phyloP scores from a whole-genome alignment of 1,140 invertebrate genomes.

The Listronotus oregonensis region DNA sequence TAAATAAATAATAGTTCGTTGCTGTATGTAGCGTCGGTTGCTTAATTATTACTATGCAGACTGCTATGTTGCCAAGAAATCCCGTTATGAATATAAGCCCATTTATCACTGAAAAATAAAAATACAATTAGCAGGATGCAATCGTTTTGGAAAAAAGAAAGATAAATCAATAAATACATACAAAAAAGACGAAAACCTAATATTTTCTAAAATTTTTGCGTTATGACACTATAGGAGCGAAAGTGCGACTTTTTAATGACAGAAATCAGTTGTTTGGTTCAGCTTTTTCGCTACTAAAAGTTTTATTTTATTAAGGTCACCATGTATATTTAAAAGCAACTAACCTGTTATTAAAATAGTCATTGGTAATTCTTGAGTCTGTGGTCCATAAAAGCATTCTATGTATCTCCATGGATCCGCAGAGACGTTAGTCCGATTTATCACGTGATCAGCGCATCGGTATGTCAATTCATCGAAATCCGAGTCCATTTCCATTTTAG shows the following conservation, averaged over 20 bases:
- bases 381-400: constrained; percentile 36
- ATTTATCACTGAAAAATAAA: constrained; percentile 71
- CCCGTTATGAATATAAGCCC: constrained; percentile 82
- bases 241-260: too few relatives aligned
- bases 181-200: too few relatives aligned
- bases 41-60: constrained; percentile 86
- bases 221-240: too few relatives aligned
- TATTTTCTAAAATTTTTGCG: too few relatives aligned
- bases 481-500: not conserved
- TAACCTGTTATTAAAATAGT: constrained; percentile 29
- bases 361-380: constrained; percentile 31
- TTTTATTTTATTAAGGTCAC: too few relatives aligned
- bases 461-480: not conserved
- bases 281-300: too few relatives aligned
- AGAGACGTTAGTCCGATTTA: constrained; percentile 24
- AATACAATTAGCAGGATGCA: not conserved
- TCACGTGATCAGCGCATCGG: constrained; percentile 8
- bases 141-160: constrained; percentile 26
- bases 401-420: constrained; percentile 32
- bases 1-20: constrained; percentile 94
- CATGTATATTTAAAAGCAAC: too few relatives aligned
- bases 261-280: too few relatives aligned
- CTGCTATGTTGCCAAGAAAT: constrained; percentile 83
- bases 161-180: too few relatives aligned
- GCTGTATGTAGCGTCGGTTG: constrained; percentile 83